Conservation (phyloP, 2,888 invertebrate species). For the Tipula lateralis region DNA sequence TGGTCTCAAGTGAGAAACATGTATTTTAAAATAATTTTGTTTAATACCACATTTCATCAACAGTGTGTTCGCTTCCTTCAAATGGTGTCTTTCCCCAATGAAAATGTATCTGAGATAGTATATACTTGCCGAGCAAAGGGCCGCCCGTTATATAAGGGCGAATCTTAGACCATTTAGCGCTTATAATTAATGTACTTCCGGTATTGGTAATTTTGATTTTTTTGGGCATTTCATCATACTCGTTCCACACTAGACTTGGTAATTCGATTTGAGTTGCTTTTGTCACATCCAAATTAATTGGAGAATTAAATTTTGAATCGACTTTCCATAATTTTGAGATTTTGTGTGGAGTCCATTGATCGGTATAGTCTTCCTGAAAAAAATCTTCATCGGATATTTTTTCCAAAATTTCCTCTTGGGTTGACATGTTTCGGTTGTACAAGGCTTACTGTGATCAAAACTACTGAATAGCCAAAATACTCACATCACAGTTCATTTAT, state of each 20-base stretch:
- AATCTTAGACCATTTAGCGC: slow-evolving; percentile 58
- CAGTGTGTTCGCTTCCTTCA: slow-evolving; percentile 62
- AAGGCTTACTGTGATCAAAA: neutral
- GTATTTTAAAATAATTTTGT: neutral
- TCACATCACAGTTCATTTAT: too few relatives aligned
- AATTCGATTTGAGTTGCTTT: slow-evolving; percentile 30
- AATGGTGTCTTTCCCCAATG: slow-evolving; percentile 62
- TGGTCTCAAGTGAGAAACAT: neutral
- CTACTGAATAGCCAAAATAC: too few relatives aligned
- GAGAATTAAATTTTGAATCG: slow-evolving; percentile 31
- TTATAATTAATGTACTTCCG: slow-evolving; percentile 63
- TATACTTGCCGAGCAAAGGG: slow-evolving; percentile 56
- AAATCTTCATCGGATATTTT: neutral
- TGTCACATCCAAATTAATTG: slow-evolving; percentile 32
- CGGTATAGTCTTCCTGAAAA: neutral
- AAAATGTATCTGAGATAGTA: slow-evolving; percentile 63
- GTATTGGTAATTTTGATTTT: slow-evolving; percentile 63
- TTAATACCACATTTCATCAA: slow-evolving; percentile 51
- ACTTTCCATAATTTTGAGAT: slow-evolving; percentile 25
- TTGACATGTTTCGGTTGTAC: neutral
- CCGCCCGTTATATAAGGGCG: slow-evolving; percentile 58
- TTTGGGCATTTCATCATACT: slow-evolving; percentile 57
- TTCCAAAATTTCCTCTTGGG: neutral
- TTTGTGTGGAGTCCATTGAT: neutral
- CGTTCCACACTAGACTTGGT: slow-evolving; percentile 52